These are phyloP conservation scores for Chelidonichthys spinosus DNA, from an alignment of 2,797 vertebrate genomes.

Conservation along the genomic window DNA sequence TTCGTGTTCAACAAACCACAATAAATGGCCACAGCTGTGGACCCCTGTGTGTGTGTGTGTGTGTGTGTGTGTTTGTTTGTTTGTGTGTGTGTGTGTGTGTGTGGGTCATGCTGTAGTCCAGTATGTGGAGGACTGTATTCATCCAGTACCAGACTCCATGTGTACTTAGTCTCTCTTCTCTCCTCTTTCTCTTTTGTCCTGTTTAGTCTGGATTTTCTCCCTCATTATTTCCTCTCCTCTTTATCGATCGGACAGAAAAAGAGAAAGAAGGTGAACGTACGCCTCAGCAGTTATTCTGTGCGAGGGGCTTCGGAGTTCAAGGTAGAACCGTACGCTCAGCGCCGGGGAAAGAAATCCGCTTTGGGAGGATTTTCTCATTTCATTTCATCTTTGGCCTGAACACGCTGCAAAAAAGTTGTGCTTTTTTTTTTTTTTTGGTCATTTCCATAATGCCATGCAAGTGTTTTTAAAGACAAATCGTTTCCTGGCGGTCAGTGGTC, in stretches of 20 bases:
- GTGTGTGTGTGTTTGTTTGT: neutral
- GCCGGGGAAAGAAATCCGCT: slow-evolving; percentile 34
- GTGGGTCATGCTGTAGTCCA: neutral
- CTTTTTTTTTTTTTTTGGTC: neutral
- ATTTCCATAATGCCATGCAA: slow-evolving; percentile 25
- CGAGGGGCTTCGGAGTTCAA: slow-evolving; percentile 38
- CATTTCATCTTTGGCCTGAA: slow-evolving; percentile 32
- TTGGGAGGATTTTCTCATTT: slow-evolving; percentile 32
- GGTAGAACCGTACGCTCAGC: slow-evolving; percentile 48
- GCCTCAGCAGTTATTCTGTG: slow-evolving; percentile 54
- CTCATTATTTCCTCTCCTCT: neutral
- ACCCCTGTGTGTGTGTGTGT: slow-evolving; percentile 1
- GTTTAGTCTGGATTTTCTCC: slow-evolving; percentile 17
- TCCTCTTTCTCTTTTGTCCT: slow-evolving; percentile 10
- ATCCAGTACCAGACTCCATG: slow-evolving; percentile 26
- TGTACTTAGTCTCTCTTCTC: slow-evolving; percentile 5
- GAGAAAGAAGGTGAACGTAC: slow-evolving; percentile 25
- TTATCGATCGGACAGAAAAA: slow-evolving; percentile 45
- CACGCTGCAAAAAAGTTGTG: slow-evolving; percentile 19
- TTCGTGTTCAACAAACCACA: slow-evolving; percentile 54
- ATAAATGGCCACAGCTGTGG: slow-evolving; percentile 62
- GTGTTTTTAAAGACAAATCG: slow-evolving; percentile 21
- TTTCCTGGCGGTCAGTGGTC: slow-evolving; percentile 5
- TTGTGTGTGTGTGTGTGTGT: slow-evolving; percentile 3
- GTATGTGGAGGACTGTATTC: neutral